Base-by-base conservation (phyloP, 2,888 invertebrate species). In the Acleris literana region DNA sequence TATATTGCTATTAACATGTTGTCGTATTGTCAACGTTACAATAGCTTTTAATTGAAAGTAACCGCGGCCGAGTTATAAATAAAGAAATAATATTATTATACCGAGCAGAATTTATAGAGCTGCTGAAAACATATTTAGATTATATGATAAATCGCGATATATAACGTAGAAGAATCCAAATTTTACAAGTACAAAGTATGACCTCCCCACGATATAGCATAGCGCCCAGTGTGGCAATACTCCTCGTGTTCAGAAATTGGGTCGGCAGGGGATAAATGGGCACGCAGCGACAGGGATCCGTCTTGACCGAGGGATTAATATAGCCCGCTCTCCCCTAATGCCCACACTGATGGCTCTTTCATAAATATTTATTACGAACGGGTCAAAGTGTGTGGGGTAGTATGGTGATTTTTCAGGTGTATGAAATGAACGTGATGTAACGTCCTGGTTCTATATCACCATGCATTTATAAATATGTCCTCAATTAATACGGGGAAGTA, bases 221-320 rank as follows among this genome's bases (percentile, higher is more conserved):
- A 25, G 25, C 22, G 6, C 5, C 5, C 39, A 39, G 39, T 39
- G 39, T 39, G 39, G 20, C 17, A 18, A 39, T 39, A 5, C 2
- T 25, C 33, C 33, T 11, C 55, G 11, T 64, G 56, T 49, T 60
- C 60, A 59, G 68, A 68, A 68, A 68, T 64, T 68, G 60, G 68
- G 68, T 64, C 64, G 52, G 48, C 64, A 13, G 59, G 55, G 60
- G 59, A 68, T 64, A 68, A 64, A 68, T 68, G 68, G 49, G 68
- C 48, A 63, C 67, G 55, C 53, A 58, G 55, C 63, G 68, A 68
- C 59, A 64, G 64, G 55, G 68, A 64, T 64, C 60, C 60, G 51
- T 68, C 68, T 68, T 64, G 64, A 64, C 64, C 64, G 39, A 22
- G 39, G 64, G 64, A 64, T 64, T 64, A 64, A 64, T 64, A 55